These are phyloP conservation scores for Tyrophagus putrescentiae DNA, from an alignment of 1,140 invertebrate genomes.

Conservation along the genomic window DNA sequence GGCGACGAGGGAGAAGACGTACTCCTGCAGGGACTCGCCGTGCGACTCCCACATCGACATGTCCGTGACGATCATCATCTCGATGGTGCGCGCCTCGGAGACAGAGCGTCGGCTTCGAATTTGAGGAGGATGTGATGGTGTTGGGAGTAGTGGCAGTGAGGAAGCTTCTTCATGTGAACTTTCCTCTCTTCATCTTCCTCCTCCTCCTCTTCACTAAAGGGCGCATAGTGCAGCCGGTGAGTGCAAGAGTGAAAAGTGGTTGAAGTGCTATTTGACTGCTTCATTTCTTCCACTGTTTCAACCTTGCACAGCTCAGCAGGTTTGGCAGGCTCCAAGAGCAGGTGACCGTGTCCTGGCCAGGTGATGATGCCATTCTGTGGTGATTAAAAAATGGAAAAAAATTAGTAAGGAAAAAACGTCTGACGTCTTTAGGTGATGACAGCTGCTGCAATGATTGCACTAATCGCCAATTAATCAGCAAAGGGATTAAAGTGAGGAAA, in stretches of 20 bases:
- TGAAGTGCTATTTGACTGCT: no score
- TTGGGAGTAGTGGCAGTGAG: background rate
- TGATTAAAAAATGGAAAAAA: background rate
- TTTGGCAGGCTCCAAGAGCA: background rate
- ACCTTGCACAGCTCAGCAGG: background rate
- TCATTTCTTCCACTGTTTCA: no score
- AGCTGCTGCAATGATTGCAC: no score
- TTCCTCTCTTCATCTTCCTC: no score
- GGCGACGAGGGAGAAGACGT: constrained; percentile 62
- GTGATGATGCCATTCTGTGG: constrained; percentile 10
- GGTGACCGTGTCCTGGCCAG: background rate
- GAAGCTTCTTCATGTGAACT: no score
- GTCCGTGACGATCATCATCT: constrained; percentile 64
- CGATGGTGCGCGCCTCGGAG: constrained; percentile 52
- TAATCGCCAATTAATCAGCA: no score
- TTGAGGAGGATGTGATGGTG: background rate
- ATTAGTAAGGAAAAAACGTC: background rate
- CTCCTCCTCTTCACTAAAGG: no score
- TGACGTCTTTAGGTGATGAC: no score
- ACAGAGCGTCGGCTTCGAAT: constrained; percentile 25
- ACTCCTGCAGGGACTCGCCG: constrained; percentile 43
- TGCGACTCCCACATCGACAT: constrained; percentile 59
- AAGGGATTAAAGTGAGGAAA: no score
- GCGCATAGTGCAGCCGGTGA: no score
- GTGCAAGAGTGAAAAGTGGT: no score